Conservation (phyloP, 92 coral and sea anemone genomes). For the Parazoanthus atlanticus region DNA sequence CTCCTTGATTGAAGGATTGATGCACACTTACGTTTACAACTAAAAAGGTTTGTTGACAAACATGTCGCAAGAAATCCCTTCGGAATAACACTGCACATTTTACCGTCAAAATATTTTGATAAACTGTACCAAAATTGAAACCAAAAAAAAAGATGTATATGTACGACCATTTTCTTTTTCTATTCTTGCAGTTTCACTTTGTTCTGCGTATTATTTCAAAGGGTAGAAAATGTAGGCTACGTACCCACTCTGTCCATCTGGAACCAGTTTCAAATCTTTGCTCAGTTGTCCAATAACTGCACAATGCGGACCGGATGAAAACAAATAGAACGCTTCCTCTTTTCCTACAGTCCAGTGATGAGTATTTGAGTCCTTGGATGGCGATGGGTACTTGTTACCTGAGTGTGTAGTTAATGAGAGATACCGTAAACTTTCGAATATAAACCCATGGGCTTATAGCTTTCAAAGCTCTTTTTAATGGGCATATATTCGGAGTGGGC, state of each 20-base stretch:
- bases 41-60: too few relatives aligned
- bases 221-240: neutral
- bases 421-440: too few relatives aligned
- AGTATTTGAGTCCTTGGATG: conserved; percentile 2
- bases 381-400: neutral
- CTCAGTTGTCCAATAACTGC: conserved; percentile 75
- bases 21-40: too few relatives aligned
- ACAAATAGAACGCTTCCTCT: conserved; percentile 81
- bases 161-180: neutral
- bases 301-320: conserved; percentile 87
- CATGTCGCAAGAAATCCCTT: too few relatives aligned
- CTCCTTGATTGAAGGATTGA: too few relatives aligned
- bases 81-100: too few relatives aligned
- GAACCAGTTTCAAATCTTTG: conserved; percentile 64
- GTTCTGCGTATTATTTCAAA: neutral
- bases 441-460: neutral
- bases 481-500: too few relatives aligned
- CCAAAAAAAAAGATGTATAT: neutral
- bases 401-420: neutral
- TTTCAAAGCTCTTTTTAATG: too few relatives aligned
- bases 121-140: conserved; percentile 38
- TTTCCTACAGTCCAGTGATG: conserved; percentile 61
- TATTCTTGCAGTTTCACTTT: too few relatives aligned
- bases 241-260: conserved; percentile 57
- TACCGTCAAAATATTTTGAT: too few relatives aligned